Percentiles rank a stretch among this genome's conserved stretches.
Evolutionary conservation across 2,797 vertebrate species (phyloP).

Genomic region (Pantherophis alleghaniensis): DNA sequence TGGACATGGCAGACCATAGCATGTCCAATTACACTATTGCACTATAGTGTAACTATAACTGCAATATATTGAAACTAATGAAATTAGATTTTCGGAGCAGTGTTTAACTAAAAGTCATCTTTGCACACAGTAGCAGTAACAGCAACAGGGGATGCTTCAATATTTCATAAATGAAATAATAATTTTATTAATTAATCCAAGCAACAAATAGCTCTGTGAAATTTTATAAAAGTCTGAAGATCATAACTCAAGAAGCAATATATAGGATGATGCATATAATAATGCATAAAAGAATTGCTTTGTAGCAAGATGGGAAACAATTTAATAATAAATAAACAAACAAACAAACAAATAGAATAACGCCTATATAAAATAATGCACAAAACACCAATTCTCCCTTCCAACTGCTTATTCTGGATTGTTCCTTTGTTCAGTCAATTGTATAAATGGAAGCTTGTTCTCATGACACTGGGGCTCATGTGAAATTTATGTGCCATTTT

Average conservation of each 20-base stretch:
- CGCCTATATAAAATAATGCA: neutral
- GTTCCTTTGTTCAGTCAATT: neutral
- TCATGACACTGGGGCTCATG: neutral
- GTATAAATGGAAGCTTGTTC: neutral
- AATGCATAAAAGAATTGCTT: neutral
- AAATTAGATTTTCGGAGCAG: neutral
- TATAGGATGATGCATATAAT: neutral
- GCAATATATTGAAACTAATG: neutral
- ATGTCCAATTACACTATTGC: neutral
- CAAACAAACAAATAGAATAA: neutral
- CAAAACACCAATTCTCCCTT: conserved; percentile 28
- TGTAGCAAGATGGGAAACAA: neutral
- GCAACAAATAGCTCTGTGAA: neutral
- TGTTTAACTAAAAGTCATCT: neutral
- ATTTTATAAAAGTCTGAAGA: conserved; percentile 19
- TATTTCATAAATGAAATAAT: conserved; percentile 9
- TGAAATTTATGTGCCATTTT: neutral
- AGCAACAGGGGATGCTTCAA: conserved; percentile 13
- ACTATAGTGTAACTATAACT: neutral
- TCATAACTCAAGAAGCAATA: conserved; percentile 51
- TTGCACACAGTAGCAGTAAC: neutral
- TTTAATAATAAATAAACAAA: neutral
- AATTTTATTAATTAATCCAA: conserved; percentile 24
- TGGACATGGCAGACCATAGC: neutral
- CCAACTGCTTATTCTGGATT: conserved; percentile 12